These are phyloP conservation scores for Leucosticte australis DNA, from an alignment of 2,113 vertebrate genomes.

Conservation along the genomic window DNA sequence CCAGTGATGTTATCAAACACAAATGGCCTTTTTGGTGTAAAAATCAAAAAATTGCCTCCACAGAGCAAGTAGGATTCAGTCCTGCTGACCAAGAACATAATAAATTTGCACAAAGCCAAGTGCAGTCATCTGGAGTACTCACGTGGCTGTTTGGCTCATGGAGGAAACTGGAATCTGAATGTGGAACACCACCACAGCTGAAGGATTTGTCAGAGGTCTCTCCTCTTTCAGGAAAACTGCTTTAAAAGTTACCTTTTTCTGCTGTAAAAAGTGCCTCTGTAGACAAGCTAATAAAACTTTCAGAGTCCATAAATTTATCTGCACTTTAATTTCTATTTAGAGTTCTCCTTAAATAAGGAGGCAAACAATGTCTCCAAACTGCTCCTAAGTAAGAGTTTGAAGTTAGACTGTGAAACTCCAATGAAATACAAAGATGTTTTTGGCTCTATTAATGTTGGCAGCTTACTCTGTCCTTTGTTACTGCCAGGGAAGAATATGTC, in stretches of 20 bases:
- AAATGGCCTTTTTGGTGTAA: neutral
- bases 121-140: neutral
- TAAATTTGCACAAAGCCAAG: neutral
- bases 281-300: neutral
- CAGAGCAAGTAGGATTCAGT: neutral
- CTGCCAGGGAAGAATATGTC: fast-evolving
- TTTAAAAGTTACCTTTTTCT: neutral
- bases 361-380: neutral
- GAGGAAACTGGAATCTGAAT: neutral
- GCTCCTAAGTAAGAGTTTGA: neutral
- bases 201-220: neutral
- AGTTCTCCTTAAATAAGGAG: neutral
- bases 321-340: neutral
- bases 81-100: neutral
- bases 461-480: neutral
- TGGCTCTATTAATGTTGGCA: neutral
- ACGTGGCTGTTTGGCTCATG: fast-evolving
- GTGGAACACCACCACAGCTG: neutral
- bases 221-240: neutral
- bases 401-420: neutral
- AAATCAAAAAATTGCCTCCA: neutral
- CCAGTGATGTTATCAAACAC: neutral
- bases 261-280: neutral
- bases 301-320: neutral
- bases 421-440: neutral